These are phyloP conservation scores for Pharmacophagus antenor DNA, from an alignment of 2,888 invertebrate genomes.

Conservation along the genomic window DNA sequence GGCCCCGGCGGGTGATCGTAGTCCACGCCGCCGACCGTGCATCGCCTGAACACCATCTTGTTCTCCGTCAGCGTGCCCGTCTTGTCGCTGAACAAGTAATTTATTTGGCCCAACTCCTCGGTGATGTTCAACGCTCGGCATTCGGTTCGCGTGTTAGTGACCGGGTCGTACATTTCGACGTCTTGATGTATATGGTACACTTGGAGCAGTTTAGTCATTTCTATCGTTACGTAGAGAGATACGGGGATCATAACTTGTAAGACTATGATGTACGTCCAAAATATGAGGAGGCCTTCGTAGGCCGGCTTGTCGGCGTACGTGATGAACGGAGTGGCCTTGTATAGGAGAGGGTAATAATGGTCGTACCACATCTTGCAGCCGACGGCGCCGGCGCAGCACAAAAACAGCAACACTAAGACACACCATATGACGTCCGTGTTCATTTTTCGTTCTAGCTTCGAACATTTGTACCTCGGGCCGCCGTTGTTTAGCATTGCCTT, in stretches of 20 bases:
- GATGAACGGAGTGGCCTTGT: constrained; percentile 84
- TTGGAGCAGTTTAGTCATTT: constrained; percentile 97
- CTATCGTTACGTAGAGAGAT: constrained; percentile 97
- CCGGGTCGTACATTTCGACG: constrained; percentile 90
- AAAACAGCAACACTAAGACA: constrained; percentile 92
- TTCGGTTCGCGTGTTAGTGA: constrained; percentile 87
- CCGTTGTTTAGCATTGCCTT: constrained; percentile 99
- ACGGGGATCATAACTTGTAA: constrained; percentile 98
- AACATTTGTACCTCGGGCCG: constrained; percentile 95
- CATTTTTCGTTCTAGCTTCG: constrained; percentile 94
- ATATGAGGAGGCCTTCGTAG: constrained; percentile 91
- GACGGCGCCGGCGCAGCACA: constrained; percentile 95
- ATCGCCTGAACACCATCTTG: constrained; percentile 96
- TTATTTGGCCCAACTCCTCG: constrained; percentile 96
- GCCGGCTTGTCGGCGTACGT: constrained; percentile 82
- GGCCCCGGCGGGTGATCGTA: constrained; percentile 91
- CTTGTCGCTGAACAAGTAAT: constrained; percentile 97
- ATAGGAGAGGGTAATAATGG: constrained; percentile 64
- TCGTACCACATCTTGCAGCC: constrained; percentile 94
- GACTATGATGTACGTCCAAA: constrained; percentile 97
- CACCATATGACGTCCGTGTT: constrained; percentile 98
- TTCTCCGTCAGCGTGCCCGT: constrained; percentile 99
- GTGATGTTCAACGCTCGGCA: constrained; percentile 98
- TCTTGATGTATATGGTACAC: constrained; percentile 97
- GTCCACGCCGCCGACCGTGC: constrained; percentile 93